phyloP scores from a whole-genome alignment of 2,888 invertebrate species.

The Spialia ferax region DNA sequence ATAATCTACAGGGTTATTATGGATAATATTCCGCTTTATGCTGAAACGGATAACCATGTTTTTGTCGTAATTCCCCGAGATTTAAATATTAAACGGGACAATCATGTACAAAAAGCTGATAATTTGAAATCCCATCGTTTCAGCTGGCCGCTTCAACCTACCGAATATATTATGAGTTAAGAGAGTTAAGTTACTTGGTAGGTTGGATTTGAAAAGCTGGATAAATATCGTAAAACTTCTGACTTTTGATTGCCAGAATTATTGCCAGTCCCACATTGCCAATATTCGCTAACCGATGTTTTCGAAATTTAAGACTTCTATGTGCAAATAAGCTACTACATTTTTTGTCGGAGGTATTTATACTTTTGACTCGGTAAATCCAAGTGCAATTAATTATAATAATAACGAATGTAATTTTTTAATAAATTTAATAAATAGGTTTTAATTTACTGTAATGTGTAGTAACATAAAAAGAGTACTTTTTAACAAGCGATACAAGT shows the following conservation, averaged over 20 bases:
- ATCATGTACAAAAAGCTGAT: slow-evolving; percentile 33
- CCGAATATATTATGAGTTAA: slow-evolving; percentile 7
- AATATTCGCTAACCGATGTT: no score
- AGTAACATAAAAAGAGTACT: no score
- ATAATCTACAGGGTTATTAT: slow-evolving; percentile 30
- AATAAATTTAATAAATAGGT: no score
- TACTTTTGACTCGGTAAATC: no score
- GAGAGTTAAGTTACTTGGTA: neutral
- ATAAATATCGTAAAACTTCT: neutral
- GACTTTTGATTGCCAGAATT: neutral
- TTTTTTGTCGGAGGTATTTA: no score
- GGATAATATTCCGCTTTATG: slow-evolving; percentile 31
- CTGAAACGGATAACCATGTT: slow-evolving; percentile 31
- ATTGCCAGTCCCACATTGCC: no score
- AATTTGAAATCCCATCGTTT: slow-evolving; percentile 28
- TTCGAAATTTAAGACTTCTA: no score
- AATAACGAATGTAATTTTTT: no score
- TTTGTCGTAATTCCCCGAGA: slow-evolving; percentile 19
- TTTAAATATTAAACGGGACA: slow-evolving; percentile 29
- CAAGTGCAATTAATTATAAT: no score
- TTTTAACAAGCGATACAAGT: no score
- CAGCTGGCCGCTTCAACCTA: slow-evolving; percentile 1
- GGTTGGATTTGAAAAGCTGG: slow-evolving; percentile 2
- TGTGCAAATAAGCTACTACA: no score
- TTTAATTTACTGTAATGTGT: no score